Evolutionary conservation across 2,888 invertebrate genomes (phyloP).

Genomic region (Idaea biselata): DNA sequence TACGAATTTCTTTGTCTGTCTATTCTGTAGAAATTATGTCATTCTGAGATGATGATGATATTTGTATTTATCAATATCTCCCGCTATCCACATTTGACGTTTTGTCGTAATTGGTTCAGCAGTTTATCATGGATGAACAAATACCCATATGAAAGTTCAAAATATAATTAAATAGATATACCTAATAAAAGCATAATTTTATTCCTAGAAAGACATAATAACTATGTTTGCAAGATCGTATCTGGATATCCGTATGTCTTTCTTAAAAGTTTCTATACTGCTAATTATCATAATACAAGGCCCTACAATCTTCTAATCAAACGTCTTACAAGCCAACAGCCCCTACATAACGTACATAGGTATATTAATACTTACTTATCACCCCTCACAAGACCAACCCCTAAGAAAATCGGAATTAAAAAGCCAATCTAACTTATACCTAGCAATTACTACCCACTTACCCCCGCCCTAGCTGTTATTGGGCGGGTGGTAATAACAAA

Average conservation of each 20-base stretch:
- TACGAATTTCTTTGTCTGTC: no score
- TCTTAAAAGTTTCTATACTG: neutral
- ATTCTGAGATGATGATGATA: no score
- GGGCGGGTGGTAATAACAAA: conserved; percentile 54
- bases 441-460: conserved; percentile 75
- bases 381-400: conserved; percentile 17
- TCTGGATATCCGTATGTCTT: neutral
- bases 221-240: no score
- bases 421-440: conserved; percentile 78
- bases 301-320: conserved; percentile 1
- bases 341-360: neutral
- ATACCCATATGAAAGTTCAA: no score
- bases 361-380: neutral
- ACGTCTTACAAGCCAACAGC: neutral
- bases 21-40: no score
- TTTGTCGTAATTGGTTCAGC: no score
- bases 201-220: no score
- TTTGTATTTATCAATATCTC: no score
- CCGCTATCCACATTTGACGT: no score
- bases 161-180: no score
- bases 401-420: conserved; percentile 56
- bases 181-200: no score
- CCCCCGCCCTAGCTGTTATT: conserved; percentile 58
- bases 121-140: no score
- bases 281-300: neutral